These are phyloP conservation scores for Craterocephalus amniculus DNA, from an alignment of 2,797 vertebrate species.

Conservation along the genomic window DNA sequence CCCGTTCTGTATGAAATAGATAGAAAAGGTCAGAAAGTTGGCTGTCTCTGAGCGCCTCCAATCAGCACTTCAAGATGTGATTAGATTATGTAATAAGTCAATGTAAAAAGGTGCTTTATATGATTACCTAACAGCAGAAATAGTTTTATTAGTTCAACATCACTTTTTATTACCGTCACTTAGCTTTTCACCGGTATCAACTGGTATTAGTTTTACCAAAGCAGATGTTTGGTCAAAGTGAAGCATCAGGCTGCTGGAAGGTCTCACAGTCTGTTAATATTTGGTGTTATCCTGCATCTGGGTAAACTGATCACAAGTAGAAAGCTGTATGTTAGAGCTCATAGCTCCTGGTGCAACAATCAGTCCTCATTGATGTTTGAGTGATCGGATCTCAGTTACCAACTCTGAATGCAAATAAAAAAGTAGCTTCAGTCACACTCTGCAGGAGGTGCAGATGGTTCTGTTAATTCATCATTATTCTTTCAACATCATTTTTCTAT, in stretches of 20 bases:
- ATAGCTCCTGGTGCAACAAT: background rate
- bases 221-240: background rate
- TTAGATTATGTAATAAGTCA: background rate
- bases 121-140: background rate
- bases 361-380: background rate
- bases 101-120: background rate
- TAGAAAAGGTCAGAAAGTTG: conserved; percentile 32
- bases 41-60: conserved; percentile 10
- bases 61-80: background rate
- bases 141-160: background rate
- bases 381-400: background rate
- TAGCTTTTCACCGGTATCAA: background rate
- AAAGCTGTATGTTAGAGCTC: background rate
- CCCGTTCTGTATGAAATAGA: conserved; percentile 19
- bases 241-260: background rate
- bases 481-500: too few relatives aligned
- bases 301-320: background rate
- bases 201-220: background rate
- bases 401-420: background rate
- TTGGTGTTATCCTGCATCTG: background rate
- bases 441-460: background rate
- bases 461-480: background rate
- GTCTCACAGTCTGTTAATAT: background rate
- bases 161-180: background rate
- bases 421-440: too few relatives aligned